Evolutionary conservation across 2,113 vertebrate genomes (phyloP).

Genomic region (Elaphurus davidianus): DNA sequence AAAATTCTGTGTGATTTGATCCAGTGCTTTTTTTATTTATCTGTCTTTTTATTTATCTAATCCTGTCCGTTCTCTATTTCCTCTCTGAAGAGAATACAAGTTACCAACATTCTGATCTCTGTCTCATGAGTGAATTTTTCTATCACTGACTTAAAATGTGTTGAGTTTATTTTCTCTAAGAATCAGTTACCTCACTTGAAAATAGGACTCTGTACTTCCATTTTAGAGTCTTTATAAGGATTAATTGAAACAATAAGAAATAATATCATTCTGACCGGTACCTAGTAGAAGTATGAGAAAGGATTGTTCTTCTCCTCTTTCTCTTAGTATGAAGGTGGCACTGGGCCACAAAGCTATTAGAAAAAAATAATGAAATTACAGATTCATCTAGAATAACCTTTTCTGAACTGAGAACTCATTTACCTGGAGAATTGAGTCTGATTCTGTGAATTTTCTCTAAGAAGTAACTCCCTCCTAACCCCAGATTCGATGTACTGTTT

Average conservation of each 20-base stretch:
- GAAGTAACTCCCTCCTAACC: neutral
- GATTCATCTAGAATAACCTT: neutral
- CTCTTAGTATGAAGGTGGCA: neutral
- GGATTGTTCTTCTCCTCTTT: neutral
- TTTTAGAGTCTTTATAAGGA: neutral
- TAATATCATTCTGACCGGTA: neutral
- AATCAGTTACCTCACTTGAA: neutral
- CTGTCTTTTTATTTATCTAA: neutral
- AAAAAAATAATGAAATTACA: neutral
- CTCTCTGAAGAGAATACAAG: neutral
- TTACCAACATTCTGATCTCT: conserved; percentile 9
- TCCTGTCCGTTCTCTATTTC: neutral
- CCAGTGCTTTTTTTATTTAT: neutral
- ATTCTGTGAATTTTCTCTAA: conserved; percentile 4
- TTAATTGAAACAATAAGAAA: conserved; percentile 20
- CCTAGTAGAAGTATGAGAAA: neutral
- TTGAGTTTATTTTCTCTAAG: neutral
- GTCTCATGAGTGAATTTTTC: neutral
- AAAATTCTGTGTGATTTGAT: conserved; percentile 23
- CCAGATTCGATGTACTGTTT: neutral
- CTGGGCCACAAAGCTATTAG: neutral
- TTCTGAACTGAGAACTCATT: neutral
- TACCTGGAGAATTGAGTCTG: neutral
- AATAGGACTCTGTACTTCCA: neutral
- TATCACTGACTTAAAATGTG: neutral